phyloP scores from a whole-genome alignment of 2,113 vertebrate species.

The Lepisosteus osseus region DNA sequence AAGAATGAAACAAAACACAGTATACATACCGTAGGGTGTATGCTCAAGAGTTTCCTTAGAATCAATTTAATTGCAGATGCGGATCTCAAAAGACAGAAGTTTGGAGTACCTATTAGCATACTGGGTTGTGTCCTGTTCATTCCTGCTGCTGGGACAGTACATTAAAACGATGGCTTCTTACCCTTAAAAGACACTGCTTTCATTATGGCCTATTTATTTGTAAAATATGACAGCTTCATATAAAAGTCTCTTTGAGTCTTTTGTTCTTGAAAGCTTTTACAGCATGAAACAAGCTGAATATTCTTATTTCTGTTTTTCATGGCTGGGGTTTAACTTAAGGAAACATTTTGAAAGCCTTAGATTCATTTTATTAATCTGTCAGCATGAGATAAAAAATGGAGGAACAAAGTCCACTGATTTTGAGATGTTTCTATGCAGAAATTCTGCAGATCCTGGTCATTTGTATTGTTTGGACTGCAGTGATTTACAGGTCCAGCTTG shows the following conservation, averaged over 20 bases:
- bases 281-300: conserved; percentile 46
- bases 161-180: conserved; percentile 7
- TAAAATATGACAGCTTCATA: conserved; percentile 59
- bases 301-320: conserved; percentile 21
- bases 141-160: neutral
- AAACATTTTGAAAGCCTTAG: conserved; percentile 50
- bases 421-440: too few relatives aligned
- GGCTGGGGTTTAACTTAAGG: conserved; percentile 55
- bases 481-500: too few relatives aligned
- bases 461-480: too few relatives aligned
- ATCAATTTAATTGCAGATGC: neutral
- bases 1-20: neutral
- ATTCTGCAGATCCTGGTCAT: too few relatives aligned
- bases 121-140: neutral
- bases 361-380: too few relatives aligned
- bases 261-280: conserved; percentile 56
- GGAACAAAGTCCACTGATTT: neutral
- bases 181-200: conserved; percentile 18
- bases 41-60: neutral
- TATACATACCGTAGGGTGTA: neutral
- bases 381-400: neutral
- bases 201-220: conserved; percentile 41
- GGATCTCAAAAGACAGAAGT: neutral
- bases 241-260: conserved; percentile 59
- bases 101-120: neutral